Percentiles rank a stretch among this genome's conserved stretches.
phyloP scores from a whole-genome alignment of 2,113 vertebrate genomes.

The Actenoides lindsayi region DNA sequence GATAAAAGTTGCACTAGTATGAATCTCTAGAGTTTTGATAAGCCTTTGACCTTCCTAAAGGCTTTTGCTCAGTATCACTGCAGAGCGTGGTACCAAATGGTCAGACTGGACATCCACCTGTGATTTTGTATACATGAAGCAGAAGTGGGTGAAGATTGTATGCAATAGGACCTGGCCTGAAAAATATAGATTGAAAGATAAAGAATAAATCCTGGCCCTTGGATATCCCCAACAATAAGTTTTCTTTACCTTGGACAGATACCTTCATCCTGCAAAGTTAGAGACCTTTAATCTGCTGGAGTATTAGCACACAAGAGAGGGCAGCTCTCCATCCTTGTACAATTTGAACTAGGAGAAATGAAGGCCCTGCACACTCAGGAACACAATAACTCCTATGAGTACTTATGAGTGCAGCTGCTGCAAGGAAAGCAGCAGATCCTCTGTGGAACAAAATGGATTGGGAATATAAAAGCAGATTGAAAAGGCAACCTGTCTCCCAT shows the following conservation, averaged over 20 bases:
- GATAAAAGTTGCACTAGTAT: not conserved
- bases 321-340: not conserved
- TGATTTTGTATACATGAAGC: not conserved
- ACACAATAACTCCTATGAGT: not conserved
- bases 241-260: not conserved
- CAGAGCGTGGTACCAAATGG: not conserved
- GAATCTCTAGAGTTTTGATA: not conserved
- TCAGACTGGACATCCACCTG: slow-evolving; percentile 6
- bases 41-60: not conserved
- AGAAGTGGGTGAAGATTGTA: not conserved
- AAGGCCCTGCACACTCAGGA: not conserved
- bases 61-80: not conserved
- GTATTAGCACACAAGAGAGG: not conserved
- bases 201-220: not conserved
- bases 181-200: not conserved
- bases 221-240: not conserved
- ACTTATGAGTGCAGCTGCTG: not conserved
- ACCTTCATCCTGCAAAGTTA: not conserved
- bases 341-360: not conserved
- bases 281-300: not conserved
- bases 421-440: not conserved
- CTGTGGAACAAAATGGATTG: not conserved
- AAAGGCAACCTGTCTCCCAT: not conserved
- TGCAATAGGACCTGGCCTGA: not conserved
- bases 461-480: not conserved